These are phyloP conservation scores for Calonectris borealis DNA, from an alignment of 2,113 vertebrate genomes.

Conservation along the genomic window DNA sequence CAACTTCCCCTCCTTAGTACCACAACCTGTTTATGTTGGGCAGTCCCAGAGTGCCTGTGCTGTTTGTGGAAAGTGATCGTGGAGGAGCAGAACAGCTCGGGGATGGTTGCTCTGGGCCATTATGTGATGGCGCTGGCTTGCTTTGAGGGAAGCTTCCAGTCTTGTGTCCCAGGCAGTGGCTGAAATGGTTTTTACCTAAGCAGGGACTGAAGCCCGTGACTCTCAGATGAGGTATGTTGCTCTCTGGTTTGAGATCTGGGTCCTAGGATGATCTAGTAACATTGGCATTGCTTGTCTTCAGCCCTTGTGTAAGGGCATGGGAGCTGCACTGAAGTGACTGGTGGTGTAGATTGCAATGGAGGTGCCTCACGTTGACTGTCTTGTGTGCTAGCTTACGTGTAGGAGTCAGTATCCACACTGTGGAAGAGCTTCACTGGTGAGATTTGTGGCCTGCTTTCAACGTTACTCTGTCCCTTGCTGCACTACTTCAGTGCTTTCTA, in stretches of 20 bases:
- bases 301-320: not conserved
- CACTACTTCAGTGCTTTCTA: rapidly evolving
- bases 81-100: not conserved
- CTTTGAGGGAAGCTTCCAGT: not conserved
- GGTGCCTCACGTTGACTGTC: not conserved
- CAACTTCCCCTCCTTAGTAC: not conserved
- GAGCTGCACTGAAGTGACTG: not conserved
- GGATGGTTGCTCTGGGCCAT: not conserved
- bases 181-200: not conserved
- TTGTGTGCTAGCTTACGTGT: not conserved
- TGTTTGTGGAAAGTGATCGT: not conserved
- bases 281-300: not conserved
- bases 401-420: not conserved
- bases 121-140: not conserved
- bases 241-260: not conserved
- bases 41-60: not conserved
- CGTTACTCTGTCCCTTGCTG: not conserved
- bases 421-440: not conserved
- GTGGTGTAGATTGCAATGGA: not conserved
- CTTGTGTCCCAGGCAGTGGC: not conserved
- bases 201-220: not conserved
- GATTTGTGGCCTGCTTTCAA: not conserved
- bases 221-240: not conserved
- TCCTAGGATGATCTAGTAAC: not conserved
- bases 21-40: not conserved